Percentiles rank a stretch among this genome's conserved stretches.
These are phyloP conservation scores for Bubo bubo DNA, from an alignment of 2,113 vertebrate species.

Conservation along the genomic window DNA sequence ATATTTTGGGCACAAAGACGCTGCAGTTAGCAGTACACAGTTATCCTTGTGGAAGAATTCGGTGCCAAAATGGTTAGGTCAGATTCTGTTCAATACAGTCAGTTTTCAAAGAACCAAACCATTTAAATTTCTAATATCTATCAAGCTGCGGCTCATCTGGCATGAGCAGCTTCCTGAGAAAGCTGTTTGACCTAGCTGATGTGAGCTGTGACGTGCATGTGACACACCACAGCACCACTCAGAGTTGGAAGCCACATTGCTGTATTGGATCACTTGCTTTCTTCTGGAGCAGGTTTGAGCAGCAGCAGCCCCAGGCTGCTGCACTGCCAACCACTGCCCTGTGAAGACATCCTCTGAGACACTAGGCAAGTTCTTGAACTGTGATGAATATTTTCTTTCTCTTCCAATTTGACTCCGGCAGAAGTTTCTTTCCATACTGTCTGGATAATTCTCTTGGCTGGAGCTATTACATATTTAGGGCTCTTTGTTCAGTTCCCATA, in stretches of 20 bases:
- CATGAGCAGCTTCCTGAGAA: slow-evolving; percentile 17
- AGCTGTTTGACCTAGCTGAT: not conserved
- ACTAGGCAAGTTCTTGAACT: not conserved
- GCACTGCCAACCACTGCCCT: not conserved
- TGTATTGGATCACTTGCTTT: not conserved
- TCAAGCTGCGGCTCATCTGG: slow-evolving; percentile 20
- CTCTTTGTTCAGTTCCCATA: not conserved
- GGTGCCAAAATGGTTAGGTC: not conserved
- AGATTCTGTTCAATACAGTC: not conserved
- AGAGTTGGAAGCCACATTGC: not conserved
- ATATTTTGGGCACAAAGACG: not conserved
- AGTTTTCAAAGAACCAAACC: not conserved
- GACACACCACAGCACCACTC: not conserved
- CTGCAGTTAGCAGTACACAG: not conserved
- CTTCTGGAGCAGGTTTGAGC: not conserved
- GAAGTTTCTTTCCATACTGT: slow-evolving; percentile 3
- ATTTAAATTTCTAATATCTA: not conserved
- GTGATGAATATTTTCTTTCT: not conserved
- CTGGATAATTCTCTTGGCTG: not conserved
- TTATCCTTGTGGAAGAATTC: not conserved
- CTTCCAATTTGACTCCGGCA: not conserved
- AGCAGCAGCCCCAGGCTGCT: not conserved
- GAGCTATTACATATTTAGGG: not conserved
- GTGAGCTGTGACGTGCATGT: not conserved
- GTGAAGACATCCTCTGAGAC: not conserved